phyloP scores from a whole-genome alignment of 2,797 vertebrate genomes.

The Pantherophis vulpinus region DNA sequence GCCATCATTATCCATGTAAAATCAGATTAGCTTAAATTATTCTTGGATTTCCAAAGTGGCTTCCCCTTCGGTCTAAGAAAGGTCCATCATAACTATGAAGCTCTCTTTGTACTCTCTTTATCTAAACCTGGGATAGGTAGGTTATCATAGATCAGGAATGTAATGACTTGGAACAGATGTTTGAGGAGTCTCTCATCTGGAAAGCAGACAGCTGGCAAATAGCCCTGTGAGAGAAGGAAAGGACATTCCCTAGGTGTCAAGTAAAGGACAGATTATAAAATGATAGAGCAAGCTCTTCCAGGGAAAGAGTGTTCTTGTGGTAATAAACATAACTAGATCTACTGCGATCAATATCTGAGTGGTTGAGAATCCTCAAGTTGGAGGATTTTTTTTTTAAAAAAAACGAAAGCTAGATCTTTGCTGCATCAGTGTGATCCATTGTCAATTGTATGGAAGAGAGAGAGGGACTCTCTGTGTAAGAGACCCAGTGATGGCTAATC shows the following conservation, averaged over 20 bases:
- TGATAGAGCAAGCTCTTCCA: not conserved
- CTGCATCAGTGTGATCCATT: not conserved
- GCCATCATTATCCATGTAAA: not conserved
- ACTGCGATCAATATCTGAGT: no score
- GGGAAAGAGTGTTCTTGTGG: not conserved
- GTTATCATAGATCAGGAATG: not conserved
- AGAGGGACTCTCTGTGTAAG: no score
- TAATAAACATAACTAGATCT: not conserved
- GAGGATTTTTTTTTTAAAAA: not conserved
- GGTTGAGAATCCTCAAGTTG: not conserved
- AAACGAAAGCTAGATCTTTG: not conserved
- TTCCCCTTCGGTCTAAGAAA: not conserved
- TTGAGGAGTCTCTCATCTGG: constrained; percentile 9
- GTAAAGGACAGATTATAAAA: not conserved
- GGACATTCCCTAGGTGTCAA: not conserved
- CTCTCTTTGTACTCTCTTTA: not conserved
- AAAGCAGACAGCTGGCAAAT: not conserved
- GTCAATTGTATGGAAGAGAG: not conserved
- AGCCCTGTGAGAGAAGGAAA: not conserved
- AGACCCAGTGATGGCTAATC: no score
- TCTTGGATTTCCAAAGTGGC: not conserved
- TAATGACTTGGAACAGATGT: constrained; percentile 15
- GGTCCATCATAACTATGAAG: not conserved
- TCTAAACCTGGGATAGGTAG: not conserved
- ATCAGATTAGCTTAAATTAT: not conserved